These are phyloP conservation scores for Drosophila pruinosa DNA, from an alignment of 1,140 invertebrate species.

Conservation along the genomic window DNA sequence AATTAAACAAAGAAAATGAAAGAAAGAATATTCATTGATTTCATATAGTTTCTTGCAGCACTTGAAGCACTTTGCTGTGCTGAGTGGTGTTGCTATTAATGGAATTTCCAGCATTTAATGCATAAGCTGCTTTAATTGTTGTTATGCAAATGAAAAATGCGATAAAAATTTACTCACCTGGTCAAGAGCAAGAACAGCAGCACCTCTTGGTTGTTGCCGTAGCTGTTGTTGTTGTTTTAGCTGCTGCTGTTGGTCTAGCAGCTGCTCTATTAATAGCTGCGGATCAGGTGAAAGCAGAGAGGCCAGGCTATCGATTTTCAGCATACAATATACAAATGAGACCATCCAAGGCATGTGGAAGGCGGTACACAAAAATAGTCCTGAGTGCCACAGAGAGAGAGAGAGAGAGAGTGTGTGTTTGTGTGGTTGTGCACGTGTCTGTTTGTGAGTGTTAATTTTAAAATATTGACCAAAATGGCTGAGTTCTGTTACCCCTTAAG, in stretches of 20 bases:
- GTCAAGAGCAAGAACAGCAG: slow-evolving; percentile 11
- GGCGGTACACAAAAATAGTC: slow-evolving; percentile 52
- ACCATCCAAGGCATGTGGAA: slow-evolving; percentile 21
- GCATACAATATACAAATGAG: slow-evolving; percentile 55
- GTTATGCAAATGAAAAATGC: slow-evolving; percentile 37
- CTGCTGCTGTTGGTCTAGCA: slow-evolving; percentile 3
- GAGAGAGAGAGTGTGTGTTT: background rate
- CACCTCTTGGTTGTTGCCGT: background rate
- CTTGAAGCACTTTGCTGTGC: background rate
- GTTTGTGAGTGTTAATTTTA: slow-evolving; percentile 53
- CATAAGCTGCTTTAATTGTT: slow-evolving; percentile 57
- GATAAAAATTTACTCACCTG: slow-evolving; percentile 30
- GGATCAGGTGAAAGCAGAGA: slow-evolving; percentile 38
- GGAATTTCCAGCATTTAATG: slow-evolving; percentile 37
- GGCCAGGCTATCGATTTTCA: slow-evolving; percentile 71
- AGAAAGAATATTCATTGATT: background rate
- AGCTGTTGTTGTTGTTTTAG: background rate
- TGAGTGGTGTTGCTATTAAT: background rate
- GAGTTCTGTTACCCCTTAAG: slow-evolving; percentile 16
- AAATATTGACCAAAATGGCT: slow-evolving; percentile 64
- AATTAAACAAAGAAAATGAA: no score
- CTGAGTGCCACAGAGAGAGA: slow-evolving; percentile 1
- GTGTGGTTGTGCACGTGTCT: background rate
- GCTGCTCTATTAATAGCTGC: slow-evolving; percentile 59
- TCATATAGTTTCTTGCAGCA: background rate